Base-by-base conservation (phyloP, 1,140 invertebrate genomes). In the Tetragnatha versicolor region DNA sequence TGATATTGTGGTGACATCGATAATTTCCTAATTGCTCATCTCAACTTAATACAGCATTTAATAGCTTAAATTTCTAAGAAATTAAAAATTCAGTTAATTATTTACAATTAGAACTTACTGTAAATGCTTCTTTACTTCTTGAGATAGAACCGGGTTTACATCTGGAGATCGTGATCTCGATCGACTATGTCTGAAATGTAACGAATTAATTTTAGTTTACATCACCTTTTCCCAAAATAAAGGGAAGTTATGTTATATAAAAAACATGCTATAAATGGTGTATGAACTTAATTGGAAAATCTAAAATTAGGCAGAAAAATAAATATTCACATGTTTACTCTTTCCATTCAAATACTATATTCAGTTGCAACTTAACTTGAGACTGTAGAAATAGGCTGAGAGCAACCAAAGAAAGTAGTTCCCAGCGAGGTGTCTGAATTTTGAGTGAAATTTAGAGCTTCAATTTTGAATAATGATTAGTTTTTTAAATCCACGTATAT, bases 71-170 rank as follows among this genome's bases (percentile, higher is more conserved):
- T 17, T 9, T 25, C 51, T 25, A 53, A 20, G 6, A 12, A 12
- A 7, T 25, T 7, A 20, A 53, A 53, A 12, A n/a, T 6, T n/a
- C 14, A 53, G 22, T 6, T 9, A 6, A 53, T 53, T 9, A 53
- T 20, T 20, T 9, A n/a, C 6, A 22, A 42, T 2, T 9, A n/a
- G n/a, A 20, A 83, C 83, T 84, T 82, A 86, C 84, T 96, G 92
- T 82, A 98, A 88, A 86, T 97, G 94, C 85, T 88, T 86, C 79
- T 87, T 87, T 7, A 94, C 84, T 85, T 94, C 93, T 81, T 89
- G 87, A 1, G 90, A 91, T 29, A 93, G 85, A 85, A 89, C 89
- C 58, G 12, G 14, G 63, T 25, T 25, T 45, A 29, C 17, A 17
- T 90, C 90, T 29, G 91, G 91, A n/a, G 91, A 93, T 80, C 90